Base-by-base conservation (phyloP, 2,797 vertebrate species). In the Acipenser ruthenus region DNA sequence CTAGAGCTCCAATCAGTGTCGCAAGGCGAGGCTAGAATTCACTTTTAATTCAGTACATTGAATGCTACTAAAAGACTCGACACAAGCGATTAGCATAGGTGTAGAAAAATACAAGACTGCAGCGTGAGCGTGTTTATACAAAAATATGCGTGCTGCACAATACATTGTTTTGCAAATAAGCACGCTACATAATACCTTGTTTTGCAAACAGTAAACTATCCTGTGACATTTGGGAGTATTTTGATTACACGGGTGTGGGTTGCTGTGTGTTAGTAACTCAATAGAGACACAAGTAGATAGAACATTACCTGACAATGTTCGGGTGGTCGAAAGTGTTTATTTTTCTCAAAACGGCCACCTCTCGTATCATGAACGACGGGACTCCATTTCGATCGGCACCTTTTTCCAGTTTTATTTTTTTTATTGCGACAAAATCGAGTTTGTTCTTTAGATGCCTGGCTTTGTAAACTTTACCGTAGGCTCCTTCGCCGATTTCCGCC, bases 361-460 rank as follows among this genome's bases (percentile, higher is more conserved):
- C 90, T 7, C 88, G 84, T 73, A 91, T 85, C 78, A 90, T 82
- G 68, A 79, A 81, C 1, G 84, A 69, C n/a, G 89, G 88, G 72
- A 90, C 78, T 0, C 88, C 89, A 4, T 1, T 18, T 10, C 82
- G 74, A 0, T 70, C 11, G 13, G 79, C 78, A 0, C 50, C 71
- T 49, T 49, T 18, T 18, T 18, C 68, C 56, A 87, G n/a, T 67
- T 77, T 75, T 37, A 89, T 69, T 10, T 83, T 89, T 78, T 92
- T 92, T 56, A 91, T 81, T 69, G 89, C 88, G 37, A 91, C 74
- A 67, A 87, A 76, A n/a, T 87, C 86, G 80, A 78, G 83, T 7
- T 71, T 60, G 0, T 49, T 83, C 0, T 74, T 74, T 3, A 76
- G 52, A 75, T 88, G 84, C 62, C 89, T 73, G 69, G 86, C 89